A percentile compares a stretch with the other conserved stretches of the same genome.
Evolutionary conservation across 2,113 vertebrate species (phyloP).

Genomic region (Triplophysa dalaica): DNA sequence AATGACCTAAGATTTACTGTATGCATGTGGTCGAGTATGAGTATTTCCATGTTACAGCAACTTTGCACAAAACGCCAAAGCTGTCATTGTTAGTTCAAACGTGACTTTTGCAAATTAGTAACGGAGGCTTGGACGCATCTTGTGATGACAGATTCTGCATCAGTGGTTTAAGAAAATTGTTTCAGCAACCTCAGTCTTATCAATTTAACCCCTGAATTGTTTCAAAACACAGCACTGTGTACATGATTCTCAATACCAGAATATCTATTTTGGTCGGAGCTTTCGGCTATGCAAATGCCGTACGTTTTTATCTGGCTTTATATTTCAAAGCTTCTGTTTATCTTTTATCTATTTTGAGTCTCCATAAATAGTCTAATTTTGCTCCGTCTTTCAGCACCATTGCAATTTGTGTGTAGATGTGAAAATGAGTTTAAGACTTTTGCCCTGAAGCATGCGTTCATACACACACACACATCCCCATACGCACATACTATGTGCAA

Average conservation of each 20-base stretch:
- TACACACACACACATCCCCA: slow-evolving; percentile 4
- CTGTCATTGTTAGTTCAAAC: no score
- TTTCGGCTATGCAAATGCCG: not conserved
- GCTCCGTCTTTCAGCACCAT: slow-evolving; percentile 48
- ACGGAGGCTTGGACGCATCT: no score
- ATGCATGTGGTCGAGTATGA: not conserved
- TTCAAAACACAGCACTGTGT: not conserved
- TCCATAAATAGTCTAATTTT: slow-evolving; percentile 21
- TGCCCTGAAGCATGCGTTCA: slow-evolving; percentile 18
- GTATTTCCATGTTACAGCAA: no score
- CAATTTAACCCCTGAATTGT: no score
- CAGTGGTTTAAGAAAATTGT: no score
- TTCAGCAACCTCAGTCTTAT: no score
- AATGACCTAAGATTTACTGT: not conserved
- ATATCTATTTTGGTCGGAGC: not conserved
- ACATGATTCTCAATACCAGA: not conserved
- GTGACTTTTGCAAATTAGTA: no score
- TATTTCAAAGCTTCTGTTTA: slow-evolving; percentile 26
- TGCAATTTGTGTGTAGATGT: slow-evolving; percentile 48
- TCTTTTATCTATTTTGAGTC: slow-evolving; percentile 37
- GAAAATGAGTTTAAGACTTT: slow-evolving; percentile 23
- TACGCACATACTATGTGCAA: not conserved
- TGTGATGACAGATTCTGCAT: no score
- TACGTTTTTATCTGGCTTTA: not conserved
- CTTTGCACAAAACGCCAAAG: no score